Evolutionary conservation across 2,888 invertebrate species (phyloP).

Genomic region (Agriopis leucophaearia): DNA sequence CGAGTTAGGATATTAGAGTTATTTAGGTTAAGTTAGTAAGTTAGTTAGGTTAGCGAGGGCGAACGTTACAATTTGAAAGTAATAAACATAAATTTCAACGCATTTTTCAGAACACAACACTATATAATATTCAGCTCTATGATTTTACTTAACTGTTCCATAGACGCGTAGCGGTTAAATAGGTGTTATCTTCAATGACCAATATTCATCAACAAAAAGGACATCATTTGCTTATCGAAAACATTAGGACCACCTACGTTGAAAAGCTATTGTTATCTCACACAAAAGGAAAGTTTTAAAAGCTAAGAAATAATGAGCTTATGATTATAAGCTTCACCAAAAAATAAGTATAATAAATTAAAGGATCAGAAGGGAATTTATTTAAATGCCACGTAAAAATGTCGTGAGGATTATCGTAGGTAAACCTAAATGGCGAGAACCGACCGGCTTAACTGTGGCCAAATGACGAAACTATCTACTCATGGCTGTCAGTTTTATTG

Average conservation of each 20-base stretch:
- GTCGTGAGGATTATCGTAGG: slow-evolving; percentile 52
- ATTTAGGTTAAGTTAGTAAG: no score
- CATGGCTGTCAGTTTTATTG: not conserved
- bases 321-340: slow-evolving; percentile 24
- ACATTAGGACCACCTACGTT: slow-evolving; percentile 65
- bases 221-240: slow-evolving; percentile 56
- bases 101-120: not conserved
- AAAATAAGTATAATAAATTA: slow-evolving; percentile 42
- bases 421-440: slow-evolving; percentile 58
- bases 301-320: slow-evolving; percentile 39
- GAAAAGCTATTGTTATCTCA: slow-evolving; percentile 53
- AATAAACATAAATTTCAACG: no score
- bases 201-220: slow-evolving; percentile 53
- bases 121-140: not conserved
- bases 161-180: slow-evolving; percentile 35
- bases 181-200: slow-evolving; percentile 48
- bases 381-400: slow-evolving; percentile 48
- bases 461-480: not conserved
- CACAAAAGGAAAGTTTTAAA: slow-evolving; percentile 42
- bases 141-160: slow-evolving; percentile 13
- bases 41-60: no score
- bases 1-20: no score
- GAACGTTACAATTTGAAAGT: no score
- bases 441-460: not conserved
- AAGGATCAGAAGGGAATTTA: slow-evolving; percentile 42